A percentile compares a stretch with the other conserved stretches of the same genome.
phyloP scores from a whole-genome alignment of 2,113 vertebrate genomes.

The Siniperca chuatsi region DNA sequence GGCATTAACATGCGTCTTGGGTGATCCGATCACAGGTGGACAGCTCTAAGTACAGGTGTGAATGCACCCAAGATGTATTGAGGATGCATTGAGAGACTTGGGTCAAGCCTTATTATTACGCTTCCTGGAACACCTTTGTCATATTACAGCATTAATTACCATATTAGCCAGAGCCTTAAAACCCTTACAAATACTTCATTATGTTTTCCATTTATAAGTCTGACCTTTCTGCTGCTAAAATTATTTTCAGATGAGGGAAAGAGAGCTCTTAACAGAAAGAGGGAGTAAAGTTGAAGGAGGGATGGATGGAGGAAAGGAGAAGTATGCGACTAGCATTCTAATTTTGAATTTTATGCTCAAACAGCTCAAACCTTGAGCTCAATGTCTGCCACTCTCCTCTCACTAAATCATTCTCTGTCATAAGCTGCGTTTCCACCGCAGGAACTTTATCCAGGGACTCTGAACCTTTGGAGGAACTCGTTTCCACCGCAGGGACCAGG shows the following conservation, averaged over 20 bases:
- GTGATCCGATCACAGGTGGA: too few species aligned
- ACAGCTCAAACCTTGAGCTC: conserved; percentile 22
- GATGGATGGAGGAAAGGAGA: conserved; percentile 13
- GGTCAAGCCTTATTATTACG: neutral
- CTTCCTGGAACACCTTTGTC: conserved; percentile 14
- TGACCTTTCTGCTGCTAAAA: conserved; percentile 57
- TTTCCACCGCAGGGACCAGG: too few species aligned
- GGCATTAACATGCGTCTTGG: too few species aligned
- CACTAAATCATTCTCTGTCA: conserved; percentile 21
- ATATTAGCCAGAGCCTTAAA: conserved; percentile 30
- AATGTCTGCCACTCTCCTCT: conserved; percentile 1
- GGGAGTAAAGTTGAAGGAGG: conserved; percentile 14
- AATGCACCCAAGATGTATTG: too few species aligned
- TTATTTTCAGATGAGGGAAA: conserved; percentile 45
- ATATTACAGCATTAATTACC: conserved; percentile 29
- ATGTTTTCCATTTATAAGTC: conserved; percentile 53
- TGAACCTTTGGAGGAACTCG: too few species aligned
- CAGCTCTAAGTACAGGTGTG: too few species aligned
- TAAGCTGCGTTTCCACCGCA: too few species aligned
- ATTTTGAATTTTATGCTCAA: conserved; percentile 37
- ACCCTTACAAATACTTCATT: conserved; percentile 54
- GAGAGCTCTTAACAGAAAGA: conserved; percentile 27
- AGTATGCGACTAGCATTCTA: conserved; percentile 27
- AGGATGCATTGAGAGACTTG: too few species aligned
- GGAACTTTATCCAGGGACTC: too few species aligned